phyloP scores from a whole-genome alignment of 2,797 vertebrate genomes.

The Alosa sapidissima region DNA sequence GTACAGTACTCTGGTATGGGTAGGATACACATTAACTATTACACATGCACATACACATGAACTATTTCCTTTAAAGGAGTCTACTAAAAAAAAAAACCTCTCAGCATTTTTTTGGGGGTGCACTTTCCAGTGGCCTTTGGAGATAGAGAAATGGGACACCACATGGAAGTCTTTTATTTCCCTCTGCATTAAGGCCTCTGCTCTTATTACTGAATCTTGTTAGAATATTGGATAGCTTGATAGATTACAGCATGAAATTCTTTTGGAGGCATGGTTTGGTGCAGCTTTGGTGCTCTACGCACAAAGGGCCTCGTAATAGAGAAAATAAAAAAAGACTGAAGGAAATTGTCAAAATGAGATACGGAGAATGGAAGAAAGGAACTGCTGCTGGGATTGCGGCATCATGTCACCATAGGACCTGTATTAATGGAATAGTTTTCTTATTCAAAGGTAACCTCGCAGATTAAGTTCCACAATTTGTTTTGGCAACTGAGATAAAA shows the following conservation, averaged over 20 bases:
- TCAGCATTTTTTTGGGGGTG: background rate
- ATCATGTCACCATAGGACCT: background rate
- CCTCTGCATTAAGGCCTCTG: background rate
- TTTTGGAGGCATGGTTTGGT: background rate
- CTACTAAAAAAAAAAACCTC: background rate
- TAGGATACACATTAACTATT: background rate
- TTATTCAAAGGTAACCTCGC: background rate
- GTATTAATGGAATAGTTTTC: background rate
- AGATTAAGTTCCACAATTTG: background rate
- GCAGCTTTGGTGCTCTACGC: background rate
- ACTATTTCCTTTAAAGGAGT: background rate
- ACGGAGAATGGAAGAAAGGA: background rate
- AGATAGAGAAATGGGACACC: background rate
- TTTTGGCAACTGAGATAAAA: constrained; percentile 6
- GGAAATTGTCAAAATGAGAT: background rate
- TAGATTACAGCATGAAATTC: background rate
- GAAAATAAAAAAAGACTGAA: background rate
- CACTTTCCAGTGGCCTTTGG: background rate
- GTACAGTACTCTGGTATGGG: background rate
- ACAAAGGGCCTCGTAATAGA: background rate
- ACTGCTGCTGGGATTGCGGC: background rate
- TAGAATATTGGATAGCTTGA: background rate
- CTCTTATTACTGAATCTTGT: background rate
- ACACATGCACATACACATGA: background rate
- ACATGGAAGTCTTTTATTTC: background rate